Percentiles rank a stretch among this genome's conserved stretches.
phyloP scores from a whole-genome alignment of 2,888 invertebrate genomes.

The Synergus gifuensis region DNA sequence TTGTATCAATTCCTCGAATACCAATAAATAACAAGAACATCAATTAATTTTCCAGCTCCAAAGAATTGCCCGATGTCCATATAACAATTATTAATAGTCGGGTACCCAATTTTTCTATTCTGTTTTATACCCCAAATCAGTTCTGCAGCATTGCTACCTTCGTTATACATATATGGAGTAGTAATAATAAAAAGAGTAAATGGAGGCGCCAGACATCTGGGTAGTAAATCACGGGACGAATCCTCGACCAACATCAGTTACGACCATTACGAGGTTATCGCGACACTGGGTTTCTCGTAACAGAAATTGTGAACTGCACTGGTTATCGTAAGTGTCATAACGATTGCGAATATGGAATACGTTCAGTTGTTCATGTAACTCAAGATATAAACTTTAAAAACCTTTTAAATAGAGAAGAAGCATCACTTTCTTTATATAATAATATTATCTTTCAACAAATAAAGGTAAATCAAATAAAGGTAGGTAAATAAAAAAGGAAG shows the following conservation, averaged over 20 bases:
- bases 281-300: background rate
- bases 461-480: no score
- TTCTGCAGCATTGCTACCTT: background rate
- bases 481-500: background rate
- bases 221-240: constrained; percentile 18
- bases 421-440: background rate
- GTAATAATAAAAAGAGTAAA: background rate
- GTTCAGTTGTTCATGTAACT: background rate
- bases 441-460: background rate
- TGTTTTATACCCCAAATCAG: background rate
- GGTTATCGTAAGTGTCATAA: constrained; percentile 20
- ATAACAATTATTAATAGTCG: background rate
- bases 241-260: constrained; percentile 29
- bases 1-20: no score
- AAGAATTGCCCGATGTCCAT: no score
- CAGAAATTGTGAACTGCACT: constrained; percentile 11
- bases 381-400: background rate
- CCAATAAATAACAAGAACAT: background rate
- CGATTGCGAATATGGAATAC: constrained; percentile 5
- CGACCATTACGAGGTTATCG: constrained; percentile 28
- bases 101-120: background rate
- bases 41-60: background rate
- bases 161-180: background rate
- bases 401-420: background rate
- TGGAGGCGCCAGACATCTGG: constrained; percentile 27